These are phyloP conservation scores for Sebastes kiyomatsui DNA, from an alignment of 2,797 vertebrate genomes.

Conservation along the genomic window DNA sequence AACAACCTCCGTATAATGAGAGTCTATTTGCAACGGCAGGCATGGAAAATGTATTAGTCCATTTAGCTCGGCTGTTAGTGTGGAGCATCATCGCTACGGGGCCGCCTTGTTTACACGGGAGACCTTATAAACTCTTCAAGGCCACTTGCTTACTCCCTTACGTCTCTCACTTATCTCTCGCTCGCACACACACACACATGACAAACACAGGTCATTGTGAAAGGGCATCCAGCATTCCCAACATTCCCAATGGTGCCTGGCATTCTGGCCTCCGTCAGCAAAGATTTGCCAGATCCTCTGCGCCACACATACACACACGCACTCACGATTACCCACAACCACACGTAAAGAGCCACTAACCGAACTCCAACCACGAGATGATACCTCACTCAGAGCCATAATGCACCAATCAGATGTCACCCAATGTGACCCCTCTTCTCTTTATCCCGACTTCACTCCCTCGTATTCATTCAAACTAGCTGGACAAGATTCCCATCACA, in stretches of 20 bases:
- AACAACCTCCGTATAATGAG: conserved; percentile 54
- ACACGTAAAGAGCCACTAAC: conserved; percentile 13
- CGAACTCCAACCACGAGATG: conserved; percentile 12
- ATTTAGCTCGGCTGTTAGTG: conserved; percentile 37
- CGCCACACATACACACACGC: neutral
- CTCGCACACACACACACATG: conserved; percentile 3
- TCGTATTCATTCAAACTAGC: neutral
- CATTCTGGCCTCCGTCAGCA: conserved; percentile 65
- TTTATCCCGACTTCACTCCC: neutral
- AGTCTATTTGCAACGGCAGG: conserved; percentile 58
- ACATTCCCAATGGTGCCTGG: conserved; percentile 71
- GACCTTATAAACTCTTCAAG: conserved; percentile 50
- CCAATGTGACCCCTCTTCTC: neutral
- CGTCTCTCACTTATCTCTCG: conserved; percentile 37
- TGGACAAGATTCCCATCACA: neutral
- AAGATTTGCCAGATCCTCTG: conserved; percentile 63
- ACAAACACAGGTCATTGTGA: conserved; percentile 63
- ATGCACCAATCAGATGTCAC: conserved; percentile 12
- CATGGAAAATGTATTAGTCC: conserved; percentile 62
- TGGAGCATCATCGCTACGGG: conserved; percentile 14
- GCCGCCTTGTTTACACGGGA: conserved; percentile 30
- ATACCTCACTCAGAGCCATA: neutral
- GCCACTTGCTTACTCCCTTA: conserved; percentile 38
- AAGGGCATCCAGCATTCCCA: conserved; percentile 73
- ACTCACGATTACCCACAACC: conserved; percentile 10